Percentiles rank a stretch among this genome's conserved stretches.
Conservation (phyloP, 2,888 invertebrate genomes). For the Stramonita haemastoma region DNA sequence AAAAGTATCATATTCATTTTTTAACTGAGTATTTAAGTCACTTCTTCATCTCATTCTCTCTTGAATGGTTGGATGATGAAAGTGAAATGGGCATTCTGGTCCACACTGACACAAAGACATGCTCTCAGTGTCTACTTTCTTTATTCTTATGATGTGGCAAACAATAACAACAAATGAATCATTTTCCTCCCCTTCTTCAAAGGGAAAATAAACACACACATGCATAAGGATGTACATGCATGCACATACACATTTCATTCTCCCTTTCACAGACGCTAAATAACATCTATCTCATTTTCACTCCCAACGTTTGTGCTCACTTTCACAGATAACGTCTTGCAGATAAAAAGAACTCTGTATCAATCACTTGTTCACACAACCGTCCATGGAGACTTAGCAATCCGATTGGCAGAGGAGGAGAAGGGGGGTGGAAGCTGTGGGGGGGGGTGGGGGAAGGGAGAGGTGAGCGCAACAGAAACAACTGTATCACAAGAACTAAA, state of each 20-base stretch:
- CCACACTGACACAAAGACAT: too few species aligned
- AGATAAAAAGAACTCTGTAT: constrained; percentile 18
- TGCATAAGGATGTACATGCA: not conserved
- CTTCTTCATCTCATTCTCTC: too few species aligned
- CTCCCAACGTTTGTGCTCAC: constrained; percentile 22
- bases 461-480: not conserved
- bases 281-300: not conserved
- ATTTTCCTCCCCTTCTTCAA: not conserved
- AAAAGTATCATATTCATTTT: too few species aligned
- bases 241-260: not conserved
- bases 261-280: not conserved
- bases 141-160: constrained; percentile 26
- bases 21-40: too few species aligned
- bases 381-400: constrained; percentile 16
- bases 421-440: not conserved
- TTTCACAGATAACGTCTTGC: not conserved
- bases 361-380: constrained; percentile 14
- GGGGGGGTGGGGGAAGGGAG: not conserved
- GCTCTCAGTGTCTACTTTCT: constrained; percentile 9
- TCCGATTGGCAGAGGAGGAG: constrained; percentile 5
- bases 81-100: too few species aligned
- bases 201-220: constrained; percentile 13
- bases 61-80: too few species aligned
- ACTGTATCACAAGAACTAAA: constrained; percentile 30
- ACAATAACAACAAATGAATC: constrained; percentile 26